These are phyloP conservation scores for Priocnemis perturbator DNA, from an alignment of 2,888 invertebrate genomes.

Conservation along the genomic window DNA sequence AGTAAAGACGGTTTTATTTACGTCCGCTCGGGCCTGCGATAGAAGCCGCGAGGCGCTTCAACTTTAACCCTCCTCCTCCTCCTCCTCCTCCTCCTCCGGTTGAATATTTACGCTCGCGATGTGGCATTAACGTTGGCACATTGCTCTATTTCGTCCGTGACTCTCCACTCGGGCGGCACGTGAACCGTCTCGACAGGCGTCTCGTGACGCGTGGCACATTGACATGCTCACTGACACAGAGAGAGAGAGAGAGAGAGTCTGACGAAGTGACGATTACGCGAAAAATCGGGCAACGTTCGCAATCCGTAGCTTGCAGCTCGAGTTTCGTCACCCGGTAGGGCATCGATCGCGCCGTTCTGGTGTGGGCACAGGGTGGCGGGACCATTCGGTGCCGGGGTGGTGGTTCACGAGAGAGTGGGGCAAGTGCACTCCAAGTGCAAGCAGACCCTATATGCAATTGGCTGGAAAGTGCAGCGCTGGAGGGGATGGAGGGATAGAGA, in stretches of 20 bases:
- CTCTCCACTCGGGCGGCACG: no score
- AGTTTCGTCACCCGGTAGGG: slow-evolving; percentile 26
- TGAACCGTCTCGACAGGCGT: no score
- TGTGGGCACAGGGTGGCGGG: slow-evolving; percentile 22
- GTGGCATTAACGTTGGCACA: no score
- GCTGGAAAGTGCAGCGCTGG: slow-evolving; percentile 55
- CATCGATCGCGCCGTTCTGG: slow-evolving; percentile 50
- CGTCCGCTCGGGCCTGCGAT: no score
- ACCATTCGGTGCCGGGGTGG: slow-evolving; percentile 3
- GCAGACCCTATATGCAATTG: slow-evolving; percentile 55
- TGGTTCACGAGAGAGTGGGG: slow-evolving; percentile 36
- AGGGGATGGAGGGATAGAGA: slow-evolving; percentile 42
- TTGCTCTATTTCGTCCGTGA: no score
- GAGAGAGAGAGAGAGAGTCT: not conserved
- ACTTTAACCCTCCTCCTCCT: no score
- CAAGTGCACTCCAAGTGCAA: slow-evolving; percentile 54
- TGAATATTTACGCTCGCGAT: no score
- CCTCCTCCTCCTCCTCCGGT: no score
- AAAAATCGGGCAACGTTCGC: slow-evolving; percentile 13
- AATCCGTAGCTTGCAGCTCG: no score
- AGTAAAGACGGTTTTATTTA: no score
- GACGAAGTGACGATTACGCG: not conserved
- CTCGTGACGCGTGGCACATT: no score
- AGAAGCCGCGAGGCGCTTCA: no score
- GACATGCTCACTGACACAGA: not conserved